Conservation (phyloP, 1,140 invertebrate species). For the Leptoteleia sp. region DNA sequence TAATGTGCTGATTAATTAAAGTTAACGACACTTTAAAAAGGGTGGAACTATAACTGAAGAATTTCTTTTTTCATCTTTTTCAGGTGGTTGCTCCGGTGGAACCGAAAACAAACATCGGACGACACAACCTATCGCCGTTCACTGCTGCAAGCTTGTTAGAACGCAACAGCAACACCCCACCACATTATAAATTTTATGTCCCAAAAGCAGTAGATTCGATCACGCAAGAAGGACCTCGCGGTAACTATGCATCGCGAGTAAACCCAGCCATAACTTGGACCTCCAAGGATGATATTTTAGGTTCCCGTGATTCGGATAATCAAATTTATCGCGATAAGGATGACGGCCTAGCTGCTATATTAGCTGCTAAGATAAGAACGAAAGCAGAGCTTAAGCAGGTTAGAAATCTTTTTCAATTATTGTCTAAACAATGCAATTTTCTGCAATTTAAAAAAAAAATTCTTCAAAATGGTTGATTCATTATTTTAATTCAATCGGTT, state of each 20-base stretch:
- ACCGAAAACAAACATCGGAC: constrained; percentile 80
- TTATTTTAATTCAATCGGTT: no score
- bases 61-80: constrained; percentile 9
- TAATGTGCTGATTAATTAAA: no score
- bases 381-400: constrained; percentile 90
- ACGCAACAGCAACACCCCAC: constrained; percentile 80
- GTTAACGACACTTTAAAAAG: no score
- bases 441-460: no score
- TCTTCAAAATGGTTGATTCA: no score
- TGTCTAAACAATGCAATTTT: no score
- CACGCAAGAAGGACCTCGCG: constrained; percentile 76
- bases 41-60: no score
- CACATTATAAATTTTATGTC: constrained; percentile 84
- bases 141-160: constrained; percentile 81
- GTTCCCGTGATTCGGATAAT: constrained; percentile 72
- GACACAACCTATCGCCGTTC: constrained; percentile 83
- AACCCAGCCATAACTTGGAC: constrained; percentile 76
- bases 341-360: constrained; percentile 84
- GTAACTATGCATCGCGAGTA: constrained; percentile 72
- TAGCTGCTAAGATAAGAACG: constrained; percentile 87
- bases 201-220: constrained; percentile 86
- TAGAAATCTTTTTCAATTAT: constrained; percentile 22
- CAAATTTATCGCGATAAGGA: constrained; percentile 78
- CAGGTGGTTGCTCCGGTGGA: constrained; percentile 81
- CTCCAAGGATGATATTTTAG: constrained; percentile 73